Evolutionary conservation across 1,140 invertebrate genomes (phyloP).

Genomic region (Chrysomallon squamiferum): DNA sequence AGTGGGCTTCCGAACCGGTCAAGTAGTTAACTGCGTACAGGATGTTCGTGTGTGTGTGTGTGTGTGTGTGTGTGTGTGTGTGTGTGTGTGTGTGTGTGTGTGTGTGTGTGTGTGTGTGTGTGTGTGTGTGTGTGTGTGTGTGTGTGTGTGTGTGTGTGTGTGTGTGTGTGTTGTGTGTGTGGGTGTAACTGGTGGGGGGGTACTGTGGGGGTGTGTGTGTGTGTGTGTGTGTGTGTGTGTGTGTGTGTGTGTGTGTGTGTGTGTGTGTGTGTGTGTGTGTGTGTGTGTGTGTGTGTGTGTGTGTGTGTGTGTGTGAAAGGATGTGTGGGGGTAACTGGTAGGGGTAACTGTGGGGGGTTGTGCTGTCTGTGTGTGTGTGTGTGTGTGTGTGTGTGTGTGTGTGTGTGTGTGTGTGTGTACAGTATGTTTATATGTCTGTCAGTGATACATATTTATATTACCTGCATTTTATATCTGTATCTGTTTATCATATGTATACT

Average conservation of each 20-base stretch:
- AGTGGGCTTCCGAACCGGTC: too few relatives aligned
- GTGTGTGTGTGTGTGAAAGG: neutral
- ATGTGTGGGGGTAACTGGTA: constrained; percentile 16
- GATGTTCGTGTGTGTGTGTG: too few relatives aligned
- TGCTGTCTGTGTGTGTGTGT: neutral
- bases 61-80: neutral
- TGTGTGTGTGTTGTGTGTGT: too few relatives aligned
- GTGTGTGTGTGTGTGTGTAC: neutral
- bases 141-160: too few relatives aligned
- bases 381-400: neutral
- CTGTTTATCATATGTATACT: too few relatives aligned
- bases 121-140: constrained; percentile 17
- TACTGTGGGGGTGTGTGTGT: neutral
- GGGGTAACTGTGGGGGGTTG: neutral
- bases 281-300: neutral
- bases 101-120: neutral
- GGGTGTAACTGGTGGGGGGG: too few relatives aligned
- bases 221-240: neutral
- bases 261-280: too few relatives aligned
- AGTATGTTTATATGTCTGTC: too few relatives aligned
- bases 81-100: neutral
- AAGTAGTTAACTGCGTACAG: too few relatives aligned
- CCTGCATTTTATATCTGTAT: too few relatives aligned
- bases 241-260: constrained; percentile 16
- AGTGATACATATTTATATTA: too few relatives aligned